Evolutionary conservation across 1,140 invertebrate species (phyloP).

Genomic region (Apis dorsata): DNA sequence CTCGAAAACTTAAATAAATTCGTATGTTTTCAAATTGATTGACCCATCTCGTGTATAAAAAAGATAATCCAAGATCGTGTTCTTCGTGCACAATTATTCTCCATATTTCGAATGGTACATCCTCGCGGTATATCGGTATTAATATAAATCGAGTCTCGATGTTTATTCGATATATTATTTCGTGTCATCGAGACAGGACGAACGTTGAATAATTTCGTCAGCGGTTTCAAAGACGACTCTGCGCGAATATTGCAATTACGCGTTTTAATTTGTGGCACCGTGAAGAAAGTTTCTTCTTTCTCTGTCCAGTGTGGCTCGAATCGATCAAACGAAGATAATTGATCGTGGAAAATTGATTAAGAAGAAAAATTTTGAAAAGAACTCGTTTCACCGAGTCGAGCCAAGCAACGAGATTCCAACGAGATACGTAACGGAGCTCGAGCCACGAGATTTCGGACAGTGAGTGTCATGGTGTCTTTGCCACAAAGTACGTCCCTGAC

Average conservation of each 20-base stretch:
- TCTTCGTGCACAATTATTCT: not conserved
- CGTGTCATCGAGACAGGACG: not conserved
- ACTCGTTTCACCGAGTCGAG: no score
- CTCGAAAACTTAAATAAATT: no score
- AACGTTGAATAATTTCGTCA: not conserved
- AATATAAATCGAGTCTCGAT: not conserved
- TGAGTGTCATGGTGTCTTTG: conserved; percentile 63
- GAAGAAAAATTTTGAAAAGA: no score
- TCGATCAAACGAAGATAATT: not conserved
- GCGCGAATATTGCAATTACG: conserved; percentile 27
- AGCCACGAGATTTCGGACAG: conserved; percentile 51
- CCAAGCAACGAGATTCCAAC: no score
- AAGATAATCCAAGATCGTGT: not conserved
- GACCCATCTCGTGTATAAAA: no score
- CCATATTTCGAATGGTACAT: not conserved
- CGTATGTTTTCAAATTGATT: no score
- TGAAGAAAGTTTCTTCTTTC: conserved; percentile 19
- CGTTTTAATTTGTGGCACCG: conserved; percentile 48
- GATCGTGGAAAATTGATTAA: no score
- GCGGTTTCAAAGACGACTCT: conserved; percentile 53
- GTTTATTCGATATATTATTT: not conserved
- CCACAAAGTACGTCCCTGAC: conserved; percentile 78
- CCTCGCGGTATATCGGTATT: no score
- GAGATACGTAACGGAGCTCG: not conserved
- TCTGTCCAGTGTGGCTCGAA: not conserved